phyloP scores from a whole-genome alignment of 1,140 invertebrate species.

The Ridgeia piscesae region DNA sequence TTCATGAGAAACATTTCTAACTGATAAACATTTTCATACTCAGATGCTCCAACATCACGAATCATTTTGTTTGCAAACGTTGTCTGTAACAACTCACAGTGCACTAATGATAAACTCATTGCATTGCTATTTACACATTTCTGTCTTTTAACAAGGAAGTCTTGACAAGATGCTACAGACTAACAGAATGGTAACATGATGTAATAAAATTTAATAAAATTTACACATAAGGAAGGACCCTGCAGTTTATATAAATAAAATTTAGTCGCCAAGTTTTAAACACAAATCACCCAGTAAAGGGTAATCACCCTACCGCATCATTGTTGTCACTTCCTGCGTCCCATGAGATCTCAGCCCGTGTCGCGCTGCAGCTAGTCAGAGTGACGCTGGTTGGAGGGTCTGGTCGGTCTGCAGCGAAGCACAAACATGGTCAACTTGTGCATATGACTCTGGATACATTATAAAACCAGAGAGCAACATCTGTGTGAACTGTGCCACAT shows the following conservation, averaged over 20 bases:
- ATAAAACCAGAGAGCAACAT: background rate
- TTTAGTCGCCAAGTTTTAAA: no score
- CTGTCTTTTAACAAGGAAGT: background rate
- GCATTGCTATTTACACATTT: background rate
- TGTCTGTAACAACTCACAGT: background rate
- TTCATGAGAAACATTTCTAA: background rate
- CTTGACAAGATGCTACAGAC: background rate
- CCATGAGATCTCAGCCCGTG: slow-evolving; percentile 76
- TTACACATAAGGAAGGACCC: no score
- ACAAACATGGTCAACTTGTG: background rate
- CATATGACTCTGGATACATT: background rate
- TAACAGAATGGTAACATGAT: background rate
- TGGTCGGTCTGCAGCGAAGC: slow-evolving; percentile 17
- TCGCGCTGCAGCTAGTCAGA: background rate
- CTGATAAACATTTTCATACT: background rate
- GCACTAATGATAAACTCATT: background rate
- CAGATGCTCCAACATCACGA: background rate
- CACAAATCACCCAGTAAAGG: background rate
- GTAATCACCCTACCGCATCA: slow-evolving; percentile 41
- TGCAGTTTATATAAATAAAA: no score
- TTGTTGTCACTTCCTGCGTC: slow-evolving; percentile 87
- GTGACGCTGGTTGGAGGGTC: slow-evolving; percentile 6
- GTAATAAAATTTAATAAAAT: background rate
- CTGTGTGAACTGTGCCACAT: background rate
- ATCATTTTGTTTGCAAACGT: background rate